Conservation (phyloP, 2,113 vertebrate species). For the Opisthocomus hoazin region DNA sequence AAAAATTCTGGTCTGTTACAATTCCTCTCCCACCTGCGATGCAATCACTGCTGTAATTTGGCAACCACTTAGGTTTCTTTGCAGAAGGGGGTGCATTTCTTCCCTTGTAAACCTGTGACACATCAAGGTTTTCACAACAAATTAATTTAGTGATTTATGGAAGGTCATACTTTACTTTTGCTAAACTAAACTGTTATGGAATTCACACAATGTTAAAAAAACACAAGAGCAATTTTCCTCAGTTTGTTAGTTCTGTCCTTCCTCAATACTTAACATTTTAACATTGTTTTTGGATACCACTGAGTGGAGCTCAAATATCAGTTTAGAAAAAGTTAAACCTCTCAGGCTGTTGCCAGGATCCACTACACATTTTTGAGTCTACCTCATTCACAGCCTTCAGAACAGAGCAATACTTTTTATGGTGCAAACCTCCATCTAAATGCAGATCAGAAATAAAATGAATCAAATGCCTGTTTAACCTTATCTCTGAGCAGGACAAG, state of each 20-base stretch:
- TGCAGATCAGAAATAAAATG: not conserved
- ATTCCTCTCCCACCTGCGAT: not conserved
- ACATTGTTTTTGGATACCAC: constrained; percentile 11
- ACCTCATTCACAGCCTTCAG: not conserved
- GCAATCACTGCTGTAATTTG: not conserved
- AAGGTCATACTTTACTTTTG: not conserved
- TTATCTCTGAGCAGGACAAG: not conserved
- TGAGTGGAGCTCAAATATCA: constrained; percentile 59
- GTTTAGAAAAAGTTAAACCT: not conserved
- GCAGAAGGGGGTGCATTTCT: not conserved
- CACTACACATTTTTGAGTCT: not conserved
- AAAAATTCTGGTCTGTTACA: not conserved
- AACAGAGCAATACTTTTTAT: not conserved
- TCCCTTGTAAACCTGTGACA: not conserved
- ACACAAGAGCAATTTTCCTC: not conserved
- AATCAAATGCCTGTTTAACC: not conserved
- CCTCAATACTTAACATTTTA: not conserved
- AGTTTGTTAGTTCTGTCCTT: not conserved
- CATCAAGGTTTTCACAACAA: not conserved
- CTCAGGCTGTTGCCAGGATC: not conserved
- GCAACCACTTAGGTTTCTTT: not conserved
- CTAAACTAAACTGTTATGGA: not conserved
- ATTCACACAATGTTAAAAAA: not conserved
- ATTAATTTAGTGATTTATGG: not conserved
- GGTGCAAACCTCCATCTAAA: not conserved